These are phyloP conservation scores for Lymantria dispar DNA, from an alignment of 2,888 invertebrate species.

Conservation along the genomic window DNA sequence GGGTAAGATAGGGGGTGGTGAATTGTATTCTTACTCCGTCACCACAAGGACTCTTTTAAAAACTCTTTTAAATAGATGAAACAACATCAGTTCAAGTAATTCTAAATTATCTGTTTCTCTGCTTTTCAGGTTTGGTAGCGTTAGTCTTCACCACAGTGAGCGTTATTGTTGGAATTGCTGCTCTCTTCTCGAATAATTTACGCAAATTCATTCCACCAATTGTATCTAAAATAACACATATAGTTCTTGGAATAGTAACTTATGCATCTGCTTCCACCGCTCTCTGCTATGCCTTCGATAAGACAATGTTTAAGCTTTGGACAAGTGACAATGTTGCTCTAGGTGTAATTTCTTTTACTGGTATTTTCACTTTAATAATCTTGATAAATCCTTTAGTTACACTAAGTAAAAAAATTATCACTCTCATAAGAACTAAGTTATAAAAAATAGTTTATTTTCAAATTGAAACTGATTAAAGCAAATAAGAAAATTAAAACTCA, in stretches of 20 bases:
- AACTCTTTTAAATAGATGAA: too few relatives aligned
- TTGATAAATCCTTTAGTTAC: slow-evolving; percentile 50
- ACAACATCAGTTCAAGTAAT: too few relatives aligned
- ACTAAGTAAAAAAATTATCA: slow-evolving; percentile 39
- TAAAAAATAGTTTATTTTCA: neutral
- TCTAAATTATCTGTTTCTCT: neutral
- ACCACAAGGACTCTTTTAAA: too few relatives aligned
- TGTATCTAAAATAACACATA: slow-evolving; percentile 46
- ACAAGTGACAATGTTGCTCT: slow-evolving; percentile 32
- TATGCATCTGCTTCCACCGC: slow-evolving; percentile 44
- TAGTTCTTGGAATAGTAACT: slow-evolving; percentile 48
- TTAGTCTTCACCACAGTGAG: slow-evolving; percentile 46
- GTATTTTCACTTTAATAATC: slow-evolving; percentile 42
- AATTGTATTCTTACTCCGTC: too few relatives aligned
- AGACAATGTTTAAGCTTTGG: slow-evolving; percentile 47
- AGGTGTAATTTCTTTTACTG: slow-evolving; percentile 43
- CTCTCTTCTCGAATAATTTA: slow-evolving; percentile 45
- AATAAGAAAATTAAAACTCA: too few relatives aligned
- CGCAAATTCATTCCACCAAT: slow-evolving; percentile 36
- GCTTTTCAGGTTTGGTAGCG: slow-evolving; percentile 47
- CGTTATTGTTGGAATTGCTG: slow-evolving; percentile 44
- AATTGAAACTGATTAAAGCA: neutral
- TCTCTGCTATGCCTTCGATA: slow-evolving; percentile 56
- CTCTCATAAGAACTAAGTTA: slow-evolving; percentile 20
- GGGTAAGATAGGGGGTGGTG: too few relatives aligned